These are phyloP conservation scores for Hydra vulgaris DNA, from an alignment of 30 jellyfish, hydroid and myxozoan genomes.

Conservation along the genomic window DNA sequence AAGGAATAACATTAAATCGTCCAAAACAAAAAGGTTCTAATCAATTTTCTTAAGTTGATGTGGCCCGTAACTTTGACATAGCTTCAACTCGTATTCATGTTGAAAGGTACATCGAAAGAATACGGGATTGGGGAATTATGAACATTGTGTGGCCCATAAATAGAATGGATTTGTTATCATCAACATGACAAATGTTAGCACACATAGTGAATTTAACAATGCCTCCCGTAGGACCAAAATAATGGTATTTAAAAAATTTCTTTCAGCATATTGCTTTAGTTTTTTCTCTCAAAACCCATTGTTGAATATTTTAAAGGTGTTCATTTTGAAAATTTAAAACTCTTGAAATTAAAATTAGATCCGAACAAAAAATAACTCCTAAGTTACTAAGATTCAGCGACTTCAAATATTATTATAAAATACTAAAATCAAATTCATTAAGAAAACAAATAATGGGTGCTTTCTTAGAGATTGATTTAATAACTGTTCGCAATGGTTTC, in stretches of 20 bases:
- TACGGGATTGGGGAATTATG: conserved; percentile 4
- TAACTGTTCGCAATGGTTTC: neutral
- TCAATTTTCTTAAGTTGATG: too few species aligned
- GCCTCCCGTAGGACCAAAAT: neutral
- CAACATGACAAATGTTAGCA: conserved; percentile 6
- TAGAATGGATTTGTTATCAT: conserved; percentile 7
- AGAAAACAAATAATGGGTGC: neutral
- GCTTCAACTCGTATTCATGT: neutral
- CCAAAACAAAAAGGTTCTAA: too few species aligned
- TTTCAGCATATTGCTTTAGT: too few species aligned
- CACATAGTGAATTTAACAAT: neutral
- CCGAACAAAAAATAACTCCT: neutral
- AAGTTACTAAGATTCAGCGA: neutral
- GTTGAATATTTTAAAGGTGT: neutral
- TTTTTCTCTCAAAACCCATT: neutral
- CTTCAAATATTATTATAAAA: neutral
- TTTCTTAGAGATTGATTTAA: neutral
- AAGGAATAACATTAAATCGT: too few species aligned
- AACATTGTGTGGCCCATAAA: conserved; percentile 10
- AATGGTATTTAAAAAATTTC: neutral
- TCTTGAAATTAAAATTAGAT: neutral
- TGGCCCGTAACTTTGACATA: too few species aligned
- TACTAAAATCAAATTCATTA: neutral
- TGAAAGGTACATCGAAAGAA: neutral
- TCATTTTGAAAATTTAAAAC: neutral